Conservation (phyloP, 2,888 invertebrate species). For the Ephialtes manifestator region DNA sequence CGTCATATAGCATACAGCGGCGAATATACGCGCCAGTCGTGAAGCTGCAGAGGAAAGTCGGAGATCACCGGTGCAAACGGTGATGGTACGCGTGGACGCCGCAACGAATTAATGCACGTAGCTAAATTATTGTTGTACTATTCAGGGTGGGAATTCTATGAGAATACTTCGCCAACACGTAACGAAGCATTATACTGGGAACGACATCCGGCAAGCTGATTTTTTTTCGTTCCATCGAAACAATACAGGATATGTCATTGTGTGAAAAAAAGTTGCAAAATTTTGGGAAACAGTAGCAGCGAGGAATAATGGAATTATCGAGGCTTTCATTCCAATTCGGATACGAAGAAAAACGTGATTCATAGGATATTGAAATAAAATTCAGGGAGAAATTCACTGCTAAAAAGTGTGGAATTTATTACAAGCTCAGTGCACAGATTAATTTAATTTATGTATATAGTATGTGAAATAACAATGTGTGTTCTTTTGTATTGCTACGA, state of each 20-base stretch:
- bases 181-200: conserved; percentile 72
- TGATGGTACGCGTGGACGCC: neutral
- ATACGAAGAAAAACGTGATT: neutral
- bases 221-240: conserved; percentile 32
- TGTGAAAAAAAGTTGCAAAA: conserved; percentile 31
- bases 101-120: conserved; percentile 39
- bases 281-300: conserved; percentile 8
- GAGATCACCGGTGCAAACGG: conserved; percentile 20
- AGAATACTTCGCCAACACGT: conserved; percentile 62
- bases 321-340: neutral
- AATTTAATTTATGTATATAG: neutral
- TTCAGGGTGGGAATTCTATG: conserved; percentile 28
- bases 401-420: neutral
- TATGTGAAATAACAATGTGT: neutral
- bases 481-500: neutral
- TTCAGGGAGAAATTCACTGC: neutral
- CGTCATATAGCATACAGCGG: neutral
- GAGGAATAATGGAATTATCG: conserved; percentile 14
- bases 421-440: neutral
- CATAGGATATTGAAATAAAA: neutral
- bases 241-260: conserved; percentile 13
- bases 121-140: conserved; percentile 40
- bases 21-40: neutral
- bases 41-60: conserved; percentile 30
- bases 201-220: conserved; percentile 11